A percentile compares a stretch with the other conserved stretches of the same genome.
phyloP scores from a whole-genome alignment of 2,888 invertebrate genomes.

The Iselma pallidipennis region DNA sequence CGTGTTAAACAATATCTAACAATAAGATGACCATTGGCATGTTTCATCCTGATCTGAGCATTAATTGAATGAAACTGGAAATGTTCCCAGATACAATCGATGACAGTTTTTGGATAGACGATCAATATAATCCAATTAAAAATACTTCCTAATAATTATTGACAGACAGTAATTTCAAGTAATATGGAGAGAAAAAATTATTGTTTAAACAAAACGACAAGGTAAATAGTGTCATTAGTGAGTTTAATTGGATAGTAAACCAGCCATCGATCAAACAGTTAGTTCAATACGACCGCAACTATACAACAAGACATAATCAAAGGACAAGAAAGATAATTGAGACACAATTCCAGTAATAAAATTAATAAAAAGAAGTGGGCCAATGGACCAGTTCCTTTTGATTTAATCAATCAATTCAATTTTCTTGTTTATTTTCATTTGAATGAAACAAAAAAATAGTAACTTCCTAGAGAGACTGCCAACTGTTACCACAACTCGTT shows the following conservation, averaged over 20 bases:
- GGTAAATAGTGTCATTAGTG: neutral
- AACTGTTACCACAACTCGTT: neutral
- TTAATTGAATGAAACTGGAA: neutral
- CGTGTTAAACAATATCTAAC: no score
- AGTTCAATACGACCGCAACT: no score
- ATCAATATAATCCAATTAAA: neutral
- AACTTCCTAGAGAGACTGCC: neutral
- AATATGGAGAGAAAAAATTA: no score
- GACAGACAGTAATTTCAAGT: no score
- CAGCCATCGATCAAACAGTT: no score
- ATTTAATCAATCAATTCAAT: neutral
- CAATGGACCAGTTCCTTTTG: no score
- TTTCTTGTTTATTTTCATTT: neutral
- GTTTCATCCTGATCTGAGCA: neutral
- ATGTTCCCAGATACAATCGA: neutral
- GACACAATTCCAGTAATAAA: neutral
- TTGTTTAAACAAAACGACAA: no score
- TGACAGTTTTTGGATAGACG: neutral
- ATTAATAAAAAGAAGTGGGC: neutral
- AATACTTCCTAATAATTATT: neutral
- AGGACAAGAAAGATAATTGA: no score
- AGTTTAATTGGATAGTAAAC: neutral
- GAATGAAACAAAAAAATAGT: no score
- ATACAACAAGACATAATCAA: no score
- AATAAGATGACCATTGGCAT: neutral